A percentile compares a stretch with the other conserved stretches of the same genome.
These are phyloP conservation scores for Galerucella nymphaeae DNA, from an alignment of 2,888 invertebrate species.

Conservation along the genomic window DNA sequence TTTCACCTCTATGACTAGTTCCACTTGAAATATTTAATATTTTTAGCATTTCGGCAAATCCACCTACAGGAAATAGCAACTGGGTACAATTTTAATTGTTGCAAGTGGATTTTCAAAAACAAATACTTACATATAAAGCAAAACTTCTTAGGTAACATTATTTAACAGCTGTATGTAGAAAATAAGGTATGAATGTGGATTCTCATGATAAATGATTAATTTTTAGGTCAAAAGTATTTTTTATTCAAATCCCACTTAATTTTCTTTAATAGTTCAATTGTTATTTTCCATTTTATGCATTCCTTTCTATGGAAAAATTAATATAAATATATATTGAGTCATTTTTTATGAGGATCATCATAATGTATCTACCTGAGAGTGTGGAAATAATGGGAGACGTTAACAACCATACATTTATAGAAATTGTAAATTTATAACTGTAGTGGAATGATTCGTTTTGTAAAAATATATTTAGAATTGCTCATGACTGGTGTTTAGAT, in stretches of 20 bases:
- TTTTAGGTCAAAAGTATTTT: not conserved
- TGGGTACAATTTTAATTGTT: constrained; percentile 63
- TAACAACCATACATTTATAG: not conserved
- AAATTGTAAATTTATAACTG: not conserved
- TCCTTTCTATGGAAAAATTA: too few relatives aligned
- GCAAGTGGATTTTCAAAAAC: not conserved
- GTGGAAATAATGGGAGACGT: not conserved
- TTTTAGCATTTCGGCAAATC: constrained; percentile 46
- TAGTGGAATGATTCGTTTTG: constrained; percentile 3
- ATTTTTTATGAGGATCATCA: constrained; percentile 4
- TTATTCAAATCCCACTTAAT: not conserved
- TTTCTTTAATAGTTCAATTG: too few relatives aligned
- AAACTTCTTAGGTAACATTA: constrained; percentile 8
- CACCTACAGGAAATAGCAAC: constrained; percentile 59
- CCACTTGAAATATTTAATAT: not conserved
- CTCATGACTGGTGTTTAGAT: constrained; percentile 7
- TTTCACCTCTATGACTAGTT: not conserved
- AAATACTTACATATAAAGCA: not conserved
- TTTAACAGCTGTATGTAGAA: constrained; percentile 1
- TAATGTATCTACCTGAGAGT: constrained; percentile 2
- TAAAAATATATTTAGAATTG: constrained; percentile 7
- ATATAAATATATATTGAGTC: not conserved
- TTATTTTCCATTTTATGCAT: too few relatives aligned
- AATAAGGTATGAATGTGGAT: not conserved
- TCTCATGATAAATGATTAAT: not conserved